Conservation (phyloP, 2,888 invertebrate genomes). For the Diaprepes abbreviatus region DNA sequence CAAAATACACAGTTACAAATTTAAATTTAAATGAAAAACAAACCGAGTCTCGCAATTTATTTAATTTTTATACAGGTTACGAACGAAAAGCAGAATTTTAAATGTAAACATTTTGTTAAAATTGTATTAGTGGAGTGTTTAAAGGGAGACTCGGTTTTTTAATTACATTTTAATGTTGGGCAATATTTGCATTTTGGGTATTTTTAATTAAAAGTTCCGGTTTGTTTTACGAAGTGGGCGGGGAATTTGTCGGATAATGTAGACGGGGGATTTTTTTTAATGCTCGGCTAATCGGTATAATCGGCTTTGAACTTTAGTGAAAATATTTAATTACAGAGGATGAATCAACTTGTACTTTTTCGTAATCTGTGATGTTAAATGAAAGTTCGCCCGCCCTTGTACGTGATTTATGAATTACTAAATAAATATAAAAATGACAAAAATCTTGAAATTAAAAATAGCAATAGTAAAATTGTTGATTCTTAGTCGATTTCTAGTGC, state of each 20-base stretch:
- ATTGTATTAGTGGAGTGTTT: conserved; percentile 40
- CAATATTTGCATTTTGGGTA: conserved; percentile 35
- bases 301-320: too few relatives aligned
- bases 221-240: background rate
- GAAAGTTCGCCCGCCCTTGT: too few relatives aligned
- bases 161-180: conserved; percentile 43
- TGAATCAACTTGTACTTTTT: too few relatives aligned
- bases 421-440: too few relatives aligned
- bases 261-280: too few relatives aligned
- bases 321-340: too few relatives aligned
- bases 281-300: too few relatives aligned
- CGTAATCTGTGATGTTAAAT: too few relatives aligned
- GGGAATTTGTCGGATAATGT: background rate
- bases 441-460: too few relatives aligned
- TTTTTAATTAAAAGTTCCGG: conserved; percentile 35
- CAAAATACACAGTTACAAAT: conserved; percentile 5
- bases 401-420: too few relatives aligned
- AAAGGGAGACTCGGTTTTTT: conserved; percentile 31
- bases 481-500: too few relatives aligned
- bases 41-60: conserved; percentile 24
- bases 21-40: conserved; percentile 37
- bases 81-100: background rate
- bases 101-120: conserved; percentile 41
- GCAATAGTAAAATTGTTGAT: too few relatives aligned
- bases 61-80: conserved; percentile 39